These are phyloP conservation scores for Stichodactyla helianthus DNA, from an alignment of 64 coral and sea anemone genomes.

Conservation along the genomic window DNA sequence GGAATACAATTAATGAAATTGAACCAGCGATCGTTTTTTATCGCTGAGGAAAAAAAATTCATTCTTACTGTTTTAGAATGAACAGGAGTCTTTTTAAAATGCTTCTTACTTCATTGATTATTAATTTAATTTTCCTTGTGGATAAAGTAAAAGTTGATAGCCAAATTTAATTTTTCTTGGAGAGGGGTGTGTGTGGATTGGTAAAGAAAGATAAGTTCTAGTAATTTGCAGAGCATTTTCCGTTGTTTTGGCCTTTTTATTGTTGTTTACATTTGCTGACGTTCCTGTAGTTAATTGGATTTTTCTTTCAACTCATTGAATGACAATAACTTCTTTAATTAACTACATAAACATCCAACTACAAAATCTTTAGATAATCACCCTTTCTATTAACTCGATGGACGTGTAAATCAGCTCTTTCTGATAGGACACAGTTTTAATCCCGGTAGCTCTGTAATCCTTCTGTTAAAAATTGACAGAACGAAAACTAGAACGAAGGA, in stretches of 20 bases:
- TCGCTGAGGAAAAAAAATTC: too few relatives aligned
- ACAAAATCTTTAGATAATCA: neutral
- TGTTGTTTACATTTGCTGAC: neutral
- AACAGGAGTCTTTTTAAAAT: too few relatives aligned
- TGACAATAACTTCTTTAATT: constrained; percentile 48
- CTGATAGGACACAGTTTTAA: neutral
- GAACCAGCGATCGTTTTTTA: too few relatives aligned
- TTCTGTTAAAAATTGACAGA: neutral
- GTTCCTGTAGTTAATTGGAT: constrained; percentile 13
- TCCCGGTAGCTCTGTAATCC: neutral
- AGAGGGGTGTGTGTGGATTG: too few relatives aligned
- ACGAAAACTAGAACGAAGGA: neutral
- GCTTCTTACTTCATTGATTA: too few relatives aligned
- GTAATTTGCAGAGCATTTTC: neutral
- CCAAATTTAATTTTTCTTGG: too few relatives aligned
- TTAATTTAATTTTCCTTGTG: too few relatives aligned
- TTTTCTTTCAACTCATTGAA: neutral
- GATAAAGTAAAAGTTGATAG: too few relatives aligned
- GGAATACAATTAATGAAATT: too few relatives aligned
- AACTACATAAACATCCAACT: constrained; percentile 45
- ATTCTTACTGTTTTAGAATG: too few relatives aligned
- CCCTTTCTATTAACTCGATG: neutral
- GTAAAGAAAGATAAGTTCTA: too few relatives aligned
- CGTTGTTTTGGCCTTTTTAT: neutral
- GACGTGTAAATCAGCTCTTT: neutral